Evolutionary conservation across 2,797 vertebrate species (phyloP).

Genomic region (Podarcis lilfordi): DNA sequence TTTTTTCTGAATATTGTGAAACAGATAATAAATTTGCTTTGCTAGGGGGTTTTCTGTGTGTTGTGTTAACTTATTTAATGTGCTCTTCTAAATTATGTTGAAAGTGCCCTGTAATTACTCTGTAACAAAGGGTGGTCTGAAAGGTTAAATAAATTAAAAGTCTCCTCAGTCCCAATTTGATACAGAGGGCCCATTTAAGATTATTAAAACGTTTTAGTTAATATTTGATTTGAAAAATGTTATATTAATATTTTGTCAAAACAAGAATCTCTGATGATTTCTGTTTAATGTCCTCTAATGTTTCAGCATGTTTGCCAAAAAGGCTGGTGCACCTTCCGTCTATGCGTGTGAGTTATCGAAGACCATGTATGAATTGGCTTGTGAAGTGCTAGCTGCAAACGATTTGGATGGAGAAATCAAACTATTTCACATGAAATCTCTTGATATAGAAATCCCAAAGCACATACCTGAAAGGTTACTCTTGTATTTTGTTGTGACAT

Average conservation of each 20-base stretch:
- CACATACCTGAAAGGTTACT: constrained; percentile 90
- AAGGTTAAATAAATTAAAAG: too few species aligned
- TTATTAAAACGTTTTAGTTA: neutral
- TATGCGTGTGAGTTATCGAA: constrained; percentile 96
- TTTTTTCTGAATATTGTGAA: neutral
- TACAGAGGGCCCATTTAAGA: neutral
- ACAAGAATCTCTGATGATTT: neutral
- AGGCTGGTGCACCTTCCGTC: constrained; percentile 88
- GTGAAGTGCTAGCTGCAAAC: constrained; percentile 90
- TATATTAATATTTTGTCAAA: neutral
- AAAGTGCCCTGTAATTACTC: too few species aligned
- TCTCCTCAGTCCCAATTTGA: neutral
- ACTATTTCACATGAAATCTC: constrained; percentile 93
- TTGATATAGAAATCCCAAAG: constrained; percentile 92
- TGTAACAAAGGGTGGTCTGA: too few species aligned
- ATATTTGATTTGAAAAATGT: neutral
- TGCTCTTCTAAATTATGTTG: too few species aligned
- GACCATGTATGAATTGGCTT: constrained; percentile 95
- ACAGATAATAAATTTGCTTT: neutral
- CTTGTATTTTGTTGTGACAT: neutral
- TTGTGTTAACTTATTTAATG: too few species aligned
- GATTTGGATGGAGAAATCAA: constrained; percentile 87
- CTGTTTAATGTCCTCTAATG: constrained; percentile 32
- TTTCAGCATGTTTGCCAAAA: constrained; percentile 94
- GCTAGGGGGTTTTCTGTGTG: too few species aligned